Conservation (phyloP, 2,113 vertebrate species). For the Anoura caudifer region DNA sequence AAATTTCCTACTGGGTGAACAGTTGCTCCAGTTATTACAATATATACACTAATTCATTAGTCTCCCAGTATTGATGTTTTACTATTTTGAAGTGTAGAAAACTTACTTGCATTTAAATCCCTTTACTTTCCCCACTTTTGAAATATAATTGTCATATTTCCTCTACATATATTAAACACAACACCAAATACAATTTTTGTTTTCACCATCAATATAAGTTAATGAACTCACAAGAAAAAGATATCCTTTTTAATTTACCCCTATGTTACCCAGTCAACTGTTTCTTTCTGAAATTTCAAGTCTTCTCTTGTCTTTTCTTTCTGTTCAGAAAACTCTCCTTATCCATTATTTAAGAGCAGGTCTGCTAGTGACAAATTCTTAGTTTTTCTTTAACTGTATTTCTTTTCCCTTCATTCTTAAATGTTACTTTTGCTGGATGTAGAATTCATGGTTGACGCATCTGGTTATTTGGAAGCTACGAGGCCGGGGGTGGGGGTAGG, state of each 20-base stretch:
- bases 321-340: neutral
- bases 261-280: neutral
- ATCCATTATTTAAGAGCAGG: neutral
- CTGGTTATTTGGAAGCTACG: neutral
- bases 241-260: neutral
- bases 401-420: neutral
- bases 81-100: neutral
- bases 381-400: neutral
- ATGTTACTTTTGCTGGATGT: neutral
- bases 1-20: neutral
- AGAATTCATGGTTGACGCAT: neutral
- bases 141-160: neutral
- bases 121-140: neutral
- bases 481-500: too few species aligned
- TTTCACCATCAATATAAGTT: neutral
- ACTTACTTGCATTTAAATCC: neutral
- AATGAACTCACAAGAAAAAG: neutral
- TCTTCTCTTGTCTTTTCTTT: neutral
- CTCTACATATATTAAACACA: neutral
- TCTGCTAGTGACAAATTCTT: neutral
- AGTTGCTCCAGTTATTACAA: neutral
- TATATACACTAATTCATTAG: neutral
- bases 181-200: neutral
- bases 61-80: neutral
- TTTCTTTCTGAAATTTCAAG: neutral